Base-by-base conservation (phyloP, 92 coral and sea anemone species). In the Pocillopora meandrina region DNA sequence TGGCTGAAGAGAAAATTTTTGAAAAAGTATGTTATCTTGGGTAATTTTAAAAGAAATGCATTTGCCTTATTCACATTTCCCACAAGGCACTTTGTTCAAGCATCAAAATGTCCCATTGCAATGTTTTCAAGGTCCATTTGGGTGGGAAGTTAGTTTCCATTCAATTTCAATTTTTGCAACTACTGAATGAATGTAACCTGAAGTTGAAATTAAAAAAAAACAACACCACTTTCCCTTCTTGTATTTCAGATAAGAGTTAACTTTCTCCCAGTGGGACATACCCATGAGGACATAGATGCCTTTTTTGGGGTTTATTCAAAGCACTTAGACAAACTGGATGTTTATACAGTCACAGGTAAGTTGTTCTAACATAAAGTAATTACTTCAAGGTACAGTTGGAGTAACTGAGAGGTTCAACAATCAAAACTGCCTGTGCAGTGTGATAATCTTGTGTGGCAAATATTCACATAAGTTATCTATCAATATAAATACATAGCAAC, bases 221-320 rank as follows among this genome's bases (percentile, higher is more conserved):
- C 2, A 63, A n/a, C 21, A 63, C 8, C 16, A 8, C 19, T 63
- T 63, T 18, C 18, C 9, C 20, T 63, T 63, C 21, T 17, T 8
- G 10, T 15, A 18, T 64, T 64, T 64, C 55, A 90, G 93, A 82
- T 90, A n/a, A 57, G 88, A 34, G 72, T 72, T 7, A 90, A 90
- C 35, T 90, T 90, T 65, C 83, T 90, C 0, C 93, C 90, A 23
- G 93, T 90, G 52, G 93, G 93, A 2, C 88, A 90, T 17, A 84
- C 92, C 0, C 92, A 84, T 78, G 89, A 89, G 20, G 89, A 89
- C 72, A 89, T 89, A 13, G 92, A 89, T 89, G 92, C 92, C 17
- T 84, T 84, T 49, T 90, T 86, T 76, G 93, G 93, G 14, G 90
- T 90, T 1, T 76, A 76, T 36, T 81, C 93, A 1, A 83, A 90